Conservation (phyloP, 1,140 invertebrate genomes). For the Plutomurus gul region DNA sequence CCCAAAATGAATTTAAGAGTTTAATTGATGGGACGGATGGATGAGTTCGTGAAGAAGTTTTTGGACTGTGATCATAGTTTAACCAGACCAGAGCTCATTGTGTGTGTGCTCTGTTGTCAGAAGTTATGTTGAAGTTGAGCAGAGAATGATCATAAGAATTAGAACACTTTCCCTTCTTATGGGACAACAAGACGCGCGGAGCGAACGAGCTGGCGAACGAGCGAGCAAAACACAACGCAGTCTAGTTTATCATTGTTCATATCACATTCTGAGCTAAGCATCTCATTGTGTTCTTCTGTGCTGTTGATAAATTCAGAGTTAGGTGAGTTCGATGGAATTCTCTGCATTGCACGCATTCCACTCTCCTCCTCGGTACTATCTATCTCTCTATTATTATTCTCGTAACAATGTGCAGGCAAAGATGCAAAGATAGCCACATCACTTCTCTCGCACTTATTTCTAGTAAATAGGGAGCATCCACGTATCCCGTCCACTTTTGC, state of each 20-base stretch:
- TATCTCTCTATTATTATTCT: not conserved
- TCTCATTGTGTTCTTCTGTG: constrained; percentile 10
- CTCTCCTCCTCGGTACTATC: not conserved
- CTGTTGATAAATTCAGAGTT: not conserved
- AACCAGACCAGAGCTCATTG: too few species aligned
- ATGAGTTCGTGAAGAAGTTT: constrained; percentile 22
- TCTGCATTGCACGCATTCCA: not conserved
- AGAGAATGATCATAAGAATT: constrained; percentile 15
- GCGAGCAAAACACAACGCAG: not conserved
- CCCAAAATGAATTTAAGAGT: constrained; percentile 15
- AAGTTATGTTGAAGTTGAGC: not conserved
- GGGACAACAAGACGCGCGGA: not conserved
- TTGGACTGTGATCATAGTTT: constrained; percentile 13
- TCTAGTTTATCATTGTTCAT: constrained; percentile 17
- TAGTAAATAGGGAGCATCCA: too few species aligned
- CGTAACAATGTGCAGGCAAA: too few species aligned
- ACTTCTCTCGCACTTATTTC: too few species aligned
- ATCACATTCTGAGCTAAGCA: not conserved
- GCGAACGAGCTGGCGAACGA: not conserved
- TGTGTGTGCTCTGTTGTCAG: too few species aligned
- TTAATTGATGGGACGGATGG: constrained; percentile 16
- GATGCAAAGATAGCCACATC: too few species aligned
- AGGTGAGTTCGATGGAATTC: not conserved
- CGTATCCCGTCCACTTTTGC: too few species aligned
- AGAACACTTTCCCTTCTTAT: constrained; percentile 23